Evolutionary conservation across 2,888 invertebrate species (phyloP), one percentile per base, ranked within the genome.

Genomic region (Oscheius sp.): DNA sequence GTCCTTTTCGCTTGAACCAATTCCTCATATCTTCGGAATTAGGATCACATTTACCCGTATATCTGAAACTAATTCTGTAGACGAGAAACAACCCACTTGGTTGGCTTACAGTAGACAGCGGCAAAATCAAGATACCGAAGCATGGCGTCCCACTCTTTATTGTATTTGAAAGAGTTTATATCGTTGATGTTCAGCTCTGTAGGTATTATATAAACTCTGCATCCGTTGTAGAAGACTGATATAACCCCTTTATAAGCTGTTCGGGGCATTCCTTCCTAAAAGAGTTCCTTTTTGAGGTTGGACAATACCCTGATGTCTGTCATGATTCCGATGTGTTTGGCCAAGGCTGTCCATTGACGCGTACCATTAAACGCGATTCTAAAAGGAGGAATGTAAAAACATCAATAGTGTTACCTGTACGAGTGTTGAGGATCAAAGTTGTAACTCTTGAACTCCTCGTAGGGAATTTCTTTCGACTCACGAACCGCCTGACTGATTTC

Each of bases 181-280:
- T 68, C 30, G 12, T 54, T 32, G 9, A 72, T 71, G 22, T 75
- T 61, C 20, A 72, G 63, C 14, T 47, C 22, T 5, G 66, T 44
- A 0, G 77, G 75, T 17, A 75, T 70, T 20, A 76, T 32, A 54
- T 92, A 94, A 14, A 96, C 92, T 68, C 94, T 90, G 51, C 92
- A 90, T 1, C 91, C 91, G 70, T 91, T 91, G 78, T 91, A 92
- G 87, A 91, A 91, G 87, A 97, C 94, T 20, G 93, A 91, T 14
- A 98, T 94, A 24, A 98, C 91, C 41, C 98, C 98, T 77, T 92
- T 90, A 87, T 98, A 98, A 0, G 94, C 96, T 9, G 95, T 95
- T 70, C 98, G 90, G 8, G 96, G 94, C 47, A 98, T 95, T 1
- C 97, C 97, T 86, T 95, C 95, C 95, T 97, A 50, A 56, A 78